These are phyloP conservation scores for Drosophila novamexicana DNA, from an alignment of 1,140 invertebrate species.

Conservation along the genomic window DNA sequence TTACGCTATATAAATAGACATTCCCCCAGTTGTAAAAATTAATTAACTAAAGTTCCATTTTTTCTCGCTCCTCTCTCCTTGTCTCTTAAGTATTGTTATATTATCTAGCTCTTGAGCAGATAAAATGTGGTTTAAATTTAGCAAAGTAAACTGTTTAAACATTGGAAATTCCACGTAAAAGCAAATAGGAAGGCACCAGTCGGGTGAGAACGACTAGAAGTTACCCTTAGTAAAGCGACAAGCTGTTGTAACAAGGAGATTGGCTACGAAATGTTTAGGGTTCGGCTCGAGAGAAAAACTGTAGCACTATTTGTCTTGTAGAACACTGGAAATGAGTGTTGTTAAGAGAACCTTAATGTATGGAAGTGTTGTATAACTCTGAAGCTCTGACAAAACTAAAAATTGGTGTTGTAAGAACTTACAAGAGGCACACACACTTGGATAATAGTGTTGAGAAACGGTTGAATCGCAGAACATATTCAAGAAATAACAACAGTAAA, in stretches of 20 bases:
- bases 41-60: not conserved
- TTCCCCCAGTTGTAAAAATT: not conserved
- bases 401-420: not conserved
- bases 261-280: no score
- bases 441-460: no score
- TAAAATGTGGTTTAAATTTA: conserved; percentile 18
- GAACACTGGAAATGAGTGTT: not conserved
- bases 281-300: no score
- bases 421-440: not conserved
- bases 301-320: not conserved
- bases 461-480: no score
- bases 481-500: no score
- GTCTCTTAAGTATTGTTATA: not conserved
- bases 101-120: not conserved
- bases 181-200: not conserved
- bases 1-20: not conserved
- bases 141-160: not conserved
- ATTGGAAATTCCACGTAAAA: not conserved
- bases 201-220: no score
- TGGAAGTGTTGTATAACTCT: not conserved
- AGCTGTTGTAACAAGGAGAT: no score
- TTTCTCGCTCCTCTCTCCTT: not conserved
- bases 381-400: not conserved
- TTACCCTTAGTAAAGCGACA: no score
- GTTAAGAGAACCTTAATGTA: no score